Evolutionary conservation across 2,797 vertebrate species (phyloP).

Genomic region (Manis pentadactyla): DNA sequence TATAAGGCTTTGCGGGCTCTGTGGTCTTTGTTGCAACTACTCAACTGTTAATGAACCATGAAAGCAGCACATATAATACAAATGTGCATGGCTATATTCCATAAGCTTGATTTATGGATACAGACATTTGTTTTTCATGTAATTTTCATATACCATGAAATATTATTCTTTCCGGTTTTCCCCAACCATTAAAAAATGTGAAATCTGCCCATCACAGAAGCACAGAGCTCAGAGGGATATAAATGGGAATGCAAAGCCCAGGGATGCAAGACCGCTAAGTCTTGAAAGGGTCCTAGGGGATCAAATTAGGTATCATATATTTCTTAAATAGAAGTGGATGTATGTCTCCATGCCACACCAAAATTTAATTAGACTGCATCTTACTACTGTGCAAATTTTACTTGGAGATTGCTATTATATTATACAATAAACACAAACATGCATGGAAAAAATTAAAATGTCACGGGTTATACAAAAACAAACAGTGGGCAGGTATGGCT

Average conservation of each 20-base stretch:
- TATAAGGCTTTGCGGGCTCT: background rate
- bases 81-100: background rate
- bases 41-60: background rate
- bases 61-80: background rate
- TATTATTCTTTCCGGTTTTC: background rate
- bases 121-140: constrained; percentile 14
- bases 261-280: background rate
- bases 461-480: background rate
- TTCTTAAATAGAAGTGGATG: background rate
- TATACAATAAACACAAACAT: constrained; percentile 43
- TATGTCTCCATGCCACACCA: background rate
- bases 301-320: background rate
- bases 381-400: background rate
- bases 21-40: background rate
- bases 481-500: background rate
- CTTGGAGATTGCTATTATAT: background rate
- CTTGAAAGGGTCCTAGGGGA: background rate
- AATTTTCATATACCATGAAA: background rate
- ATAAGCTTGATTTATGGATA: background rate
- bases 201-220: background rate
- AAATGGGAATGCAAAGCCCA: background rate
- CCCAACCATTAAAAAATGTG: background rate
- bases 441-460: background rate
- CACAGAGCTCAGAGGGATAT: background rate
- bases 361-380: background rate